Conservation (phyloP, 2,113 vertebrate genomes). For the Cheilinus undulatus region DNA sequence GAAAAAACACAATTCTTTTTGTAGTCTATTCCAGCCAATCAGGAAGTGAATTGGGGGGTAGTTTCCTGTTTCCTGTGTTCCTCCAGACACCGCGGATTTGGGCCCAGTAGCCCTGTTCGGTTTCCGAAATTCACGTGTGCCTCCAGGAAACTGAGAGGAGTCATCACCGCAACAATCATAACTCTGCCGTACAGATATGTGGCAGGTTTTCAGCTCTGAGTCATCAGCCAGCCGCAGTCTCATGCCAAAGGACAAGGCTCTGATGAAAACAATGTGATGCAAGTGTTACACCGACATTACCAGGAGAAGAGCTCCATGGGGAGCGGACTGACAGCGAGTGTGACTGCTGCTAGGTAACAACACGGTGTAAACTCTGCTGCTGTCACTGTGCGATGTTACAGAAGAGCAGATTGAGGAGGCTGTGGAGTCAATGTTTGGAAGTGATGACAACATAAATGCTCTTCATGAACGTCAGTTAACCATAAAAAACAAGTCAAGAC, state of each 20-base stretch:
- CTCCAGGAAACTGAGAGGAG: slow-evolving; percentile 69
- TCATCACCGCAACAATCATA: slow-evolving; percentile 65
- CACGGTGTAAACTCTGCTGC: slow-evolving; percentile 22
- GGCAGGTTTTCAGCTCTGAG: slow-evolving; percentile 58
- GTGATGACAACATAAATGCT: slow-evolving; percentile 17
- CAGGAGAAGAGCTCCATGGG: slow-evolving; percentile 38
- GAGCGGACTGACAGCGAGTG: slow-evolving; percentile 46
- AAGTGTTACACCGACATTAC: slow-evolving; percentile 58
- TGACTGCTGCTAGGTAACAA: slow-evolving; percentile 61
- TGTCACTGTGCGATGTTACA: slow-evolving; percentile 18
- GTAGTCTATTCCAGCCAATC: slow-evolving; percentile 85
- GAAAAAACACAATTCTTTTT: slow-evolving; percentile 82
- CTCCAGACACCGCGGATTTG: slow-evolving; percentile 72
- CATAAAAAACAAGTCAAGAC: slow-evolving; percentile 17
- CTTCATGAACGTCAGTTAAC: not conserved
- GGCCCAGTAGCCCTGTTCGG: slow-evolving; percentile 57
- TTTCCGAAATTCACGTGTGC: slow-evolving; percentile 84
- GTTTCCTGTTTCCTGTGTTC: slow-evolving; percentile 88
- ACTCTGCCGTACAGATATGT: slow-evolving; percentile 40
- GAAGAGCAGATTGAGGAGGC: slow-evolving; percentile 4
- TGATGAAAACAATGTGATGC: slow-evolving; percentile 74
- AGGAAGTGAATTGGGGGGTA: slow-evolving; percentile 81
- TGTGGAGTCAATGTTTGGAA: slow-evolving; percentile 1
- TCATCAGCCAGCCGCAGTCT: slow-evolving; percentile 48
- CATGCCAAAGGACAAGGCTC: slow-evolving; percentile 61